phyloP scores from a whole-genome alignment of 2,797 vertebrate genomes.

The Tiaroga cobitis region DNA sequence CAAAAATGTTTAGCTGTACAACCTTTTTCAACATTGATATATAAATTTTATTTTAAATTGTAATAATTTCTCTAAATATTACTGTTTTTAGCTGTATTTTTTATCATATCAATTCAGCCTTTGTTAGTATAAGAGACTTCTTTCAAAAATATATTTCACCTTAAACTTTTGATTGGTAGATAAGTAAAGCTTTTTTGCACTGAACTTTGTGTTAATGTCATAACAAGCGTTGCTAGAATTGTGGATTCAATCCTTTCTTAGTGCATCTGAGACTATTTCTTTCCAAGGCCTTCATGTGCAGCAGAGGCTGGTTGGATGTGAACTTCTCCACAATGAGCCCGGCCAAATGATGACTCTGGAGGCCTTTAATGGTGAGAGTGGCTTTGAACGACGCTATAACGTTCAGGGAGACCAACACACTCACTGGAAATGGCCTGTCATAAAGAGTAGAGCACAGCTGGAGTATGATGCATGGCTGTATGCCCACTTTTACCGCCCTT shows the following conservation, averaged over 20 bases:
- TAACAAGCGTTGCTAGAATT: neutral
- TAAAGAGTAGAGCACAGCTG: constrained; percentile 23
- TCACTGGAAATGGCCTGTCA: constrained; percentile 25
- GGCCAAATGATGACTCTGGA: constrained; percentile 33
- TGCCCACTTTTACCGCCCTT: constrained; percentile 23
- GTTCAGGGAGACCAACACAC: constrained; percentile 17
- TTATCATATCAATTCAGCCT: neutral
- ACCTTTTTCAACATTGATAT: neutral
- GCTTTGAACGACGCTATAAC: constrained; percentile 8
- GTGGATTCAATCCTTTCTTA: neutral
- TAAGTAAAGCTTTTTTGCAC: neutral
- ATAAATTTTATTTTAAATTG: too few relatives aligned
- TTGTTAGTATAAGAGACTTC: neutral
- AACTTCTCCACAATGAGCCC: constrained; percentile 9
- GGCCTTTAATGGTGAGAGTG: constrained; percentile 22
- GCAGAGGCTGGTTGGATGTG: constrained; percentile 42
- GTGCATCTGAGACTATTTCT: neutral
- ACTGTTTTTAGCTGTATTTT: neutral
- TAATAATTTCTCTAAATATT: neutral
- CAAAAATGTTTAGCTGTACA: neutral
- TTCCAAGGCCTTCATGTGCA: constrained; percentile 37
- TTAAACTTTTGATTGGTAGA: neutral
- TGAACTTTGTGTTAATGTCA: neutral
- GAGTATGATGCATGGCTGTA: constrained; percentile 26
- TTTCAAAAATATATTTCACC: neutral